Conservation (phyloP, 2,113 vertebrate species). For the Macheiramphus alcinus region DNA sequence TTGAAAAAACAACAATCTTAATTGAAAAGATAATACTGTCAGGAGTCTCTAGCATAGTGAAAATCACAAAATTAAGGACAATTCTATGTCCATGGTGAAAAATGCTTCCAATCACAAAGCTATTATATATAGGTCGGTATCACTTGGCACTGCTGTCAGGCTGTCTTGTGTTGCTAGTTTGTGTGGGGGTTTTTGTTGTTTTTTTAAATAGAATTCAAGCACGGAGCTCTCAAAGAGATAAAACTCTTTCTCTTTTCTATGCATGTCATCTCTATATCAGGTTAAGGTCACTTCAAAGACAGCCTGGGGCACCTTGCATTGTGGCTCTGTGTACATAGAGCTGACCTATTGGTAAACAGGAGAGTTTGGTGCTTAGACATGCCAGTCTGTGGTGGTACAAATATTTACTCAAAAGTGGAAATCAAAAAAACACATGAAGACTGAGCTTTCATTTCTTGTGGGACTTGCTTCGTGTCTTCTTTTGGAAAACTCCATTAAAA, state of each 20-base stretch:
- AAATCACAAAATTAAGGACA: background rate
- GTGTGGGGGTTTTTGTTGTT: no score
- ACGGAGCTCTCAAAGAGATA: slow-evolving; percentile 20
- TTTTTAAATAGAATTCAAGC: background rate
- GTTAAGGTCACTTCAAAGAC: slow-evolving; percentile 16
- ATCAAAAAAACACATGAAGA: slow-evolving; percentile 32
- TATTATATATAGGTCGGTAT: slow-evolving; percentile 2
- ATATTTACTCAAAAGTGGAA: slow-evolving; percentile 60
- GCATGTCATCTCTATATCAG: background rate
- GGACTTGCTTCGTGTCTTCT: slow-evolving; percentile 25
- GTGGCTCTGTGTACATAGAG: background rate
- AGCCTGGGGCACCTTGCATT: background rate
- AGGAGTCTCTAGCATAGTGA: background rate
- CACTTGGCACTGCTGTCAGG: slow-evolving; percentile 24
- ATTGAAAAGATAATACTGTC: background rate
- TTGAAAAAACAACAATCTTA: background rate
- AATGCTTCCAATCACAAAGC: slow-evolving; percentile 32
- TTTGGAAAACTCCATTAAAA: slow-evolving; percentile 9
- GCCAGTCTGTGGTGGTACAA: background rate
- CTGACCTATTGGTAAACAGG: slow-evolving; percentile 21
- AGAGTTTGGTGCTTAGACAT: background rate
- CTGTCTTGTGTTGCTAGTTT: background rate
- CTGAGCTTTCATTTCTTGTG: slow-evolving; percentile 45
- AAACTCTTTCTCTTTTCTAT: slow-evolving; percentile 7
- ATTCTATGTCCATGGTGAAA: background rate